Percentiles rank a stretch among this genome's conserved stretches.
These are phyloP conservation scores for Petrocephalus zakoni DNA, from an alignment of 2,113 vertebrate species.

Conservation along the genomic window DNA sequence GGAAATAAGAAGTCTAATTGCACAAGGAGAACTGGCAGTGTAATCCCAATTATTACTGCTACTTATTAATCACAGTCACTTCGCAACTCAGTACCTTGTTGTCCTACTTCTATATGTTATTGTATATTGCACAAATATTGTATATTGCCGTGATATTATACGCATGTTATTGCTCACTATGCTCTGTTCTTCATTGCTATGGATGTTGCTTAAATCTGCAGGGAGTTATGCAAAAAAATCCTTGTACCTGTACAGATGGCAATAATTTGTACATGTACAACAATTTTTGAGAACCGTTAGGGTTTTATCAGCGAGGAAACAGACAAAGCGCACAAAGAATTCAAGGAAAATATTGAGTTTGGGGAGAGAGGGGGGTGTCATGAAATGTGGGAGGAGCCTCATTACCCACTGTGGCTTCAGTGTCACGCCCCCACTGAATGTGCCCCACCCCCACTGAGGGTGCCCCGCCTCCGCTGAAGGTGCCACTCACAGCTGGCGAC, in stretches of 20 bases:
- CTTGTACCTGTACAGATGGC: no score
- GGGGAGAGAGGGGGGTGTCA: not conserved
- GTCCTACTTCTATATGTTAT: not conserved
- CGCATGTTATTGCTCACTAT: not conserved
- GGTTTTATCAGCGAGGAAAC: not conserved
- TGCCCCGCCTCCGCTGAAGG: not conserved
- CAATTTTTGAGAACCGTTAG: not conserved
- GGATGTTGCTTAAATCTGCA: not conserved
- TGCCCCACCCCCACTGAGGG: no score
- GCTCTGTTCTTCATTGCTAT: not conserved
- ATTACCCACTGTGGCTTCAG: not conserved
- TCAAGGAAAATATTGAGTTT: not conserved
- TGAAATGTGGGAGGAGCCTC: not conserved
- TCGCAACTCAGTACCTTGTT: not conserved
- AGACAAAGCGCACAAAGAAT: not conserved
- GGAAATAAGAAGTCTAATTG: not conserved
- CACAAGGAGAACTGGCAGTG: not conserved
- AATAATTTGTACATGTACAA: no score
- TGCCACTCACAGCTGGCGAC: not conserved
- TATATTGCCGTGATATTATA: not conserved
- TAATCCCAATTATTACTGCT: not conserved
- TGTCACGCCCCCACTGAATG: not conserved
- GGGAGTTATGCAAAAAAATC: not conserved
- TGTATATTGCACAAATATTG: not conserved
- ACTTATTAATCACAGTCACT: not conserved